phyloP scores from a whole-genome alignment of 2,888 invertebrate species.

The Autographa pulchrina region DNA sequence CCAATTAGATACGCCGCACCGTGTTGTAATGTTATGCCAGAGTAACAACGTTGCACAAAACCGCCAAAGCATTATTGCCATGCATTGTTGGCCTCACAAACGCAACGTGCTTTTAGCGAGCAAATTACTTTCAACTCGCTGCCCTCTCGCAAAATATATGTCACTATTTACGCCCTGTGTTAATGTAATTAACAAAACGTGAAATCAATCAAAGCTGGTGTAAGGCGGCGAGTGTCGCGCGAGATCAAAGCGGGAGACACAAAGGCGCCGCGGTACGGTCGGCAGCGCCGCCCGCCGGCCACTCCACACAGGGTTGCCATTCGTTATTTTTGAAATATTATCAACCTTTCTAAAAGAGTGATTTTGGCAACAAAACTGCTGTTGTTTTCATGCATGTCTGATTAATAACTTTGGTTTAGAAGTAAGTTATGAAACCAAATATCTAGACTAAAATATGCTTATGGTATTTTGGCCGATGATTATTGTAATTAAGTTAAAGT shows the following conservation, averaged over 20 bases:
- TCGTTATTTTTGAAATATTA: conserved; percentile 39
- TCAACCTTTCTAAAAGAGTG: conserved; percentile 12
- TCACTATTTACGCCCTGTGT: conserved; percentile 57
- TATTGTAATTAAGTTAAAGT: no score
- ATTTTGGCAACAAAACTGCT: conserved; percentile 17
- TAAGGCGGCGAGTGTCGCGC: conserved; percentile 63
- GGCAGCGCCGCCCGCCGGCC: conserved; percentile 54
- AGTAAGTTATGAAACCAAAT: no score
- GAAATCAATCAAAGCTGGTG: conserved; percentile 76
- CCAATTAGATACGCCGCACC: conserved; percentile 18
- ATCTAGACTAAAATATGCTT: no score
- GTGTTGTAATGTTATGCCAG: background rate
- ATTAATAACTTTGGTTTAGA: background rate
- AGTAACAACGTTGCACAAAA: conserved; percentile 34
- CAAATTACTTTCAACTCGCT: conserved; percentile 37
- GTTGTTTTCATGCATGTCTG: background rate
- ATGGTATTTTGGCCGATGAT: background rate
- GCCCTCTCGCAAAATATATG: conserved; percentile 52
- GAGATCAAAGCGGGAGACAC: conserved; percentile 76
- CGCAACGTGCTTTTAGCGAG: conserved; percentile 28
- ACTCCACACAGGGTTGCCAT: conserved; percentile 53
- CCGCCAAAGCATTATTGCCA: conserved; percentile 36
- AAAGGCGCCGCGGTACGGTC: conserved; percentile 68
- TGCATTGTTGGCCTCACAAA: conserved; percentile 33
- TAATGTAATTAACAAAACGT: conserved; percentile 76